Base-by-base conservation (phyloP, 37 sponge, comb jelly and placozoan genomes). In the Petrosia ficiformis region DNA sequence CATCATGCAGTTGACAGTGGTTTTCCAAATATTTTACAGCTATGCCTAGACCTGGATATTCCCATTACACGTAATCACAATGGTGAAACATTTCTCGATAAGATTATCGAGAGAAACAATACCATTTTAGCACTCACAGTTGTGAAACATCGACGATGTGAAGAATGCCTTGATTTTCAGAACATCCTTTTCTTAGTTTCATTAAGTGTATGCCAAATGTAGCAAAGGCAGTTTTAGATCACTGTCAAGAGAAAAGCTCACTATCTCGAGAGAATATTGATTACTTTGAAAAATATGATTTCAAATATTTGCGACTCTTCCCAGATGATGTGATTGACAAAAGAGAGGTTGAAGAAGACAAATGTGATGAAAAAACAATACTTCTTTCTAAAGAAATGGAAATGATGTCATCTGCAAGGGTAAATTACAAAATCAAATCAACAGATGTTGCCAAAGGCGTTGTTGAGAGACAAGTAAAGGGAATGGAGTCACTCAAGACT, bases 151-250 rank as follows among this genome's bases (percentile, higher is more conserved):
- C 40, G 79, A 0, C 72, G 93, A 0, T 95, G 86, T 83, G 78
- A 87, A 39, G 88, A 89, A 39, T 76, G 83, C 43, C 76, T 94
- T 14, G 87, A 94, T 42, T 61, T 26, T 22, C 63, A 24, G 11
- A 11, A 57, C 79, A 76, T 36, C 89, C 94, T 1, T 85, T 95
- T 82, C 39, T 84, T 0, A 65, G 68, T 4, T 84, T 95, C 42
- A 73, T 95, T 29, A 42, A 72, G 19, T 41, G 63, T 14, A 77
- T 95, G 80, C 96, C 96, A 40, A 73, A 85, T 1, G 77, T 89
- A 10, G 96, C 96, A 26, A 77, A 85, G 74, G 60, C 59, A 21
- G 96, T 89, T 11, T 76, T 95, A 22, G 90, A 95, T 40, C 81
- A 77, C 19, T 82, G 75, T 22, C 77, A 76, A 34, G 65, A 42